A percentile compares a stretch with the other conserved stretches of the same genome.
Evolutionary conservation across 2,113 vertebrate species (phyloP).

Genomic region (Petroica traversi): DNA sequence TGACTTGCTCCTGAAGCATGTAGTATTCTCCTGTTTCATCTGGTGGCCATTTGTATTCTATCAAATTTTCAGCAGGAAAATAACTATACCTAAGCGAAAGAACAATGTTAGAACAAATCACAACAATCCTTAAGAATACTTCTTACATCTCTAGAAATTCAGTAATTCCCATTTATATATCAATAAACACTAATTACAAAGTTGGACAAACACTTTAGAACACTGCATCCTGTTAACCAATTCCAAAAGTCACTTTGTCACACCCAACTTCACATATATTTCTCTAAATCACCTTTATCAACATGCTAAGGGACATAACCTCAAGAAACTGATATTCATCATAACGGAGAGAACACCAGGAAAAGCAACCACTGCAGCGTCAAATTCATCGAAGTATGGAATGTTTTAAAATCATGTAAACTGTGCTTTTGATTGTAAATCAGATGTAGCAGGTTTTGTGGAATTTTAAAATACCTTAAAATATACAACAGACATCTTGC

Average conservation of each 20-base stretch:
- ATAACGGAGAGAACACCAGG: neutral
- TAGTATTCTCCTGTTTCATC: slow-evolving; percentile 97
- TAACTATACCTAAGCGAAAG: slow-evolving; percentile 83
- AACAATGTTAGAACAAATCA: neutral
- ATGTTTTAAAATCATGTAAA: neutral
- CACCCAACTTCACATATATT: neutral
- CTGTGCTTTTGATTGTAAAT: neutral
- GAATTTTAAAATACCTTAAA: neutral
- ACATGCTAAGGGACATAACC: neutral
- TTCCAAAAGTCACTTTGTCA: neutral
- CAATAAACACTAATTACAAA: neutral
- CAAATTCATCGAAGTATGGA: neutral
- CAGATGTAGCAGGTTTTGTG: neutral
- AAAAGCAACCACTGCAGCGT: neutral
- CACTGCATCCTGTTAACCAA: neutral
- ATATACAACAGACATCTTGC: neutral
- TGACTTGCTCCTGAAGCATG: slow-evolving; percentile 99
- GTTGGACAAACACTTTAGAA: neutral
- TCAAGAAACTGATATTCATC: neutral
- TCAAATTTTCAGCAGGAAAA: slow-evolving; percentile 96
- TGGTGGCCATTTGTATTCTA: slow-evolving; percentile 97
- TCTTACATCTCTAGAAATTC: neutral
- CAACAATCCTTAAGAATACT: neutral
- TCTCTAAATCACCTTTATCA: neutral
- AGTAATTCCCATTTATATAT: neutral